A percentile compares a stretch with the other conserved stretches of the same genome.
phyloP scores from a whole-genome alignment of 2,797 vertebrate genomes.

The Cuculus canorus region DNA sequence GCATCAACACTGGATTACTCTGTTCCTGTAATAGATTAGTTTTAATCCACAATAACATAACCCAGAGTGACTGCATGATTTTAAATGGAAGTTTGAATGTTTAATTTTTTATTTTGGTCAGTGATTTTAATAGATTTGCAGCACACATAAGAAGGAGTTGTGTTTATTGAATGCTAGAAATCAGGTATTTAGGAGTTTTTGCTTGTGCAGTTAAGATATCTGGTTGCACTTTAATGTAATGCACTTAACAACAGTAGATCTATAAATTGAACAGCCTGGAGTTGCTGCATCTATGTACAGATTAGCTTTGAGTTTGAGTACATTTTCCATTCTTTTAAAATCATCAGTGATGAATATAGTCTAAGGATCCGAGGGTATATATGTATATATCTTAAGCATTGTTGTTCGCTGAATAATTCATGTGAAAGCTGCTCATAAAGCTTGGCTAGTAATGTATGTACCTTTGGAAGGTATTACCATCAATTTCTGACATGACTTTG shows the following conservation, averaged over 20 bases:
- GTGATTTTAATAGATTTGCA: conserved; percentile 57
- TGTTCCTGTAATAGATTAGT: conserved; percentile 72
- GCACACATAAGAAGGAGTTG: neutral
- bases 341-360: conserved; percentile 28
- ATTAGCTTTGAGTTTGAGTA: conserved; percentile 1
- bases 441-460: conserved; percentile 57
- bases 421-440: conserved; percentile 56
- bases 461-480: conserved; percentile 68
- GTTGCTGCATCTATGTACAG: neutral
- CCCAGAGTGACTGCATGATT: conserved; percentile 60
- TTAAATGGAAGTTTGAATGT: conserved; percentile 36
- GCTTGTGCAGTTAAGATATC: neutral
- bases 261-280: neutral
- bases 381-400: conserved; percentile 42
- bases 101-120: conserved; percentile 51
- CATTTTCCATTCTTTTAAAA: neutral
- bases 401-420: conserved; percentile 62
- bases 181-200: neutral
- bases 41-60: conserved; percentile 78
- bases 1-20: conserved; percentile 64
- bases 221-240: conserved; percentile 11
- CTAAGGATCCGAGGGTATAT: neutral
- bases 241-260: neutral
- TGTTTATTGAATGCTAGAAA: conserved; percentile 29
- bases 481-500: conserved; percentile 63